Evolutionary conservation across 1,140 invertebrate species (phyloP).

Genomic region (Luehdorfia chinensis): DNA sequence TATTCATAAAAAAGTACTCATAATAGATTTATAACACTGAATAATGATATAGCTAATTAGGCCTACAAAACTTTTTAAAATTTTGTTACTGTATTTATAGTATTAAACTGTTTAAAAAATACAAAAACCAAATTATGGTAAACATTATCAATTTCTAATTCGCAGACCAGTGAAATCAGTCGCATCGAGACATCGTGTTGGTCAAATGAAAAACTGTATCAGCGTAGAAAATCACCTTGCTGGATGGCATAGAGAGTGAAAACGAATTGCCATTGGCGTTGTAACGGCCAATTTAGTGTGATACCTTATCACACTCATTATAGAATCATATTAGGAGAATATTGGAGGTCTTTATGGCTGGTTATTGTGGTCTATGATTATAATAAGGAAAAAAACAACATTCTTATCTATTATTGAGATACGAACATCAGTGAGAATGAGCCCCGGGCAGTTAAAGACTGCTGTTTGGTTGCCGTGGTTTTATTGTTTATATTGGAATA

Average conservation of each 20-base stretch:
- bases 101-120: no score
- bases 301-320: slow-evolving; percentile 2
- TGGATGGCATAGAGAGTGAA: slow-evolving; percentile 66
- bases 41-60: no score
- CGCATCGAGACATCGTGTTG: slow-evolving; percentile 23
- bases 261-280: slow-evolving; percentile 36
- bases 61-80: no score
- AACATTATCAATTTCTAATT: no score
- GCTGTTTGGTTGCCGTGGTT: slow-evolving; percentile 27
- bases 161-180: slow-evolving; percentile 61
- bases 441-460: slow-evolving; percentile 29
- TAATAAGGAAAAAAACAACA: slow-evolving; percentile 19
- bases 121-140: no score
- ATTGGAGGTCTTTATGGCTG: slow-evolving; percentile 4
- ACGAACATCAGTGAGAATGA: slow-evolving; percentile 20
- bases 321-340: neutral
- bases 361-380: slow-evolving; percentile 28
- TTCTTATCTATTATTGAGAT: slow-evolving; percentile 32
- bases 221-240: slow-evolving; percentile 52
- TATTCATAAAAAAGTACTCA: no score
- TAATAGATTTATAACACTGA: no score
- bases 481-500: slow-evolving; percentile 35
- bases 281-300: slow-evolving; percentile 34
- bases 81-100: no score
- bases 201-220: slow-evolving; percentile 63